Evolutionary conservation across 2,113 vertebrate genomes (phyloP).

Genomic region (Solea senegalensis): DNA sequence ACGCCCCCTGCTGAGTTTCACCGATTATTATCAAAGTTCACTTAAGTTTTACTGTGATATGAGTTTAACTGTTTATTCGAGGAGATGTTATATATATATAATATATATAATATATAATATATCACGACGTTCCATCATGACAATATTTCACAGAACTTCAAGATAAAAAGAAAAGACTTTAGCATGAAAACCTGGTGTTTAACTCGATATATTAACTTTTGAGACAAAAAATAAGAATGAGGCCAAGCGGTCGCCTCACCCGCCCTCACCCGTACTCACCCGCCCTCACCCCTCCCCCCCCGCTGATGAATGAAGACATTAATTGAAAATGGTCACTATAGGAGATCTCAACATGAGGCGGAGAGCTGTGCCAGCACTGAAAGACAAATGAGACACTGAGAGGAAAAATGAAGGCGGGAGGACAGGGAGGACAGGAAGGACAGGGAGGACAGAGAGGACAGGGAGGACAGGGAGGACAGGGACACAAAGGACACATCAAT

Average conservation of each 20-base stretch:
- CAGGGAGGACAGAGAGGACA: constrained; percentile 9
- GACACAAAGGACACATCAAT: constrained; percentile 53
- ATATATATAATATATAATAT: too few relatives aligned
- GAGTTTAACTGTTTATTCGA: too few relatives aligned
- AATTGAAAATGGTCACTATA: constrained; percentile 69
- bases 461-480: constrained; percentile 16
- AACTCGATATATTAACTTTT: too few relatives aligned
- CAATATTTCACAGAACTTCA: too few relatives aligned
- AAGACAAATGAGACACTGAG: constrained; percentile 56
- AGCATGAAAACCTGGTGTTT: too few relatives aligned
- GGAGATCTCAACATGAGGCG: constrained; percentile 61
- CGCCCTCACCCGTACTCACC: constrained; percentile 51
- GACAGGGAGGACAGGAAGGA: not conserved
- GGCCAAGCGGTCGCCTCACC: not conserved
- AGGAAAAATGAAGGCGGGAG: constrained; percentile 45
- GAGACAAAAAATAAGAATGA: not conserved
- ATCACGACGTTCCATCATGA: too few relatives aligned
- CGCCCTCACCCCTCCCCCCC: not conserved
- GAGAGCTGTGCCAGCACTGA: constrained; percentile 51
- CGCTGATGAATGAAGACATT: constrained; percentile 71
- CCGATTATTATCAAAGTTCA: too few relatives aligned
- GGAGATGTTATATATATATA: too few relatives aligned
- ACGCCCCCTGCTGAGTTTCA: too few relatives aligned
- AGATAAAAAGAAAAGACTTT: too few relatives aligned
- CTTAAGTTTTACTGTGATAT: too few relatives aligned